Base-by-base conservation (phyloP, 1,140 invertebrate species). In the Temnothorax longispinosus region DNA sequence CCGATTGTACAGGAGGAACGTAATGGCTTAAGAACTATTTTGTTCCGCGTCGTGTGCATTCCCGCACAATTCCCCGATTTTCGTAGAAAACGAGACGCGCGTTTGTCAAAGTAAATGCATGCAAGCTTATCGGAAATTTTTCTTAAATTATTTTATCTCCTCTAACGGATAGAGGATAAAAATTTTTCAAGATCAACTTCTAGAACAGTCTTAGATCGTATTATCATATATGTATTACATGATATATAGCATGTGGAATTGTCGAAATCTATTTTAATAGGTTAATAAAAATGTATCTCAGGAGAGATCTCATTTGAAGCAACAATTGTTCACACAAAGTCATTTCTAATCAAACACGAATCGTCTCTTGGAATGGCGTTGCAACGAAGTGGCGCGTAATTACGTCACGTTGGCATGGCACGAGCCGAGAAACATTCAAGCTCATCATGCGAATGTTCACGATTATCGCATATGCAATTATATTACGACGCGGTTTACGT, bases 371-470 rank as follows among this genome's bases (percentile, higher is more conserved):
- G 7, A 44, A 74, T 74, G 8, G 69, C 18, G n/a, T 62, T 50
- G 32, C 69, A 32, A 38, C 56, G n/a, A 84, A 21, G 8, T 60
- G 56, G 38, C 52, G 13, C n/a, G 13, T 56, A 71, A 84, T 74
- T 84, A 84, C 54, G 13, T 84, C 69, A 84, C 32, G 69, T 50
- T 84, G 65, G 65, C 65, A 82, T 84, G 65, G 65, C 65, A 82
- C 38, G 80, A 75, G 69, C 11, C 21, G 2, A 54, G 35, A 4
- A 56, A 32, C 62, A 11, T 72, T 32, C 18, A 38, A 15, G 64
- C 47, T 71, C n/a, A 58, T 72, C 76, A 44, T 21, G 38, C 76
- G 76, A 67, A 54, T 13, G 13, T 27, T 64, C 27, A 27, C 41
- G 54, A 62, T 84, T 84, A 56, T 84, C 32, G 54, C 80, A 62